Base-by-base conservation (phyloP, 2,113 vertebrate genomes). In the Callospermophilus lateralis region DNA sequence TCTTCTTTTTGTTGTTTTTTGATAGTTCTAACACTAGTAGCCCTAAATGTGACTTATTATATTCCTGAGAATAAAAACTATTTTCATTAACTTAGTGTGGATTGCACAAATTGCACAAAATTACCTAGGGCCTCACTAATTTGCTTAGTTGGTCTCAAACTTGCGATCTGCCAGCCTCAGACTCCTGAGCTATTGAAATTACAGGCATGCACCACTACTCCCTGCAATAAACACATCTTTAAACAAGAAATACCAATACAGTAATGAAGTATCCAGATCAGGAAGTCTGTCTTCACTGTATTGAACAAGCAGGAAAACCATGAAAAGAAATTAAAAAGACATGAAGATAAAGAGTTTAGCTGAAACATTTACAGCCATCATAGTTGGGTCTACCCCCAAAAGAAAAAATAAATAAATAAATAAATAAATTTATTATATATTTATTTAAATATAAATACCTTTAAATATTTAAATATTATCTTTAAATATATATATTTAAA, bases 61-160 rank as follows among this genome's bases (percentile, higher is more conserved):
- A 39, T 90, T 84, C 12, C n/a, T 76, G 34, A 96, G 65, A 84
- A 89, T 79, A 92, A 89, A 91, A 72, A 53, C 37, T 70, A 5
- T 61, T 93, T 84, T 68, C 16, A 70, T 48, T 78, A 78, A 24
- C 81, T 85, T 45, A 93, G 19, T 83, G 1, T 8, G 6, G 42
- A 58, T 16, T 80, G 37, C 17, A 84, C 8, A 80, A 12, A 42
- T 9, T 0, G 15, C 68, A 81, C 8, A 81, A 67, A 63, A 26
- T 10, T 63, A 11, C 61, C 26, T 26, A 61, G 61, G 24, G 22
- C 61, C 24, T 63, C 24, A 10, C 61, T 26, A 26, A 63, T 24
- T 63, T 63, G 61, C 61, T 26, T 24, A 26, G 9, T 26, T 63
- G 61, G 24, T 9, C 61, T 63, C 9, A 4, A 28, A 63, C 61